Evolutionary conservation across 2,888 invertebrate species (phyloP).

Genomic region (Cerceris rybyensis): DNA sequence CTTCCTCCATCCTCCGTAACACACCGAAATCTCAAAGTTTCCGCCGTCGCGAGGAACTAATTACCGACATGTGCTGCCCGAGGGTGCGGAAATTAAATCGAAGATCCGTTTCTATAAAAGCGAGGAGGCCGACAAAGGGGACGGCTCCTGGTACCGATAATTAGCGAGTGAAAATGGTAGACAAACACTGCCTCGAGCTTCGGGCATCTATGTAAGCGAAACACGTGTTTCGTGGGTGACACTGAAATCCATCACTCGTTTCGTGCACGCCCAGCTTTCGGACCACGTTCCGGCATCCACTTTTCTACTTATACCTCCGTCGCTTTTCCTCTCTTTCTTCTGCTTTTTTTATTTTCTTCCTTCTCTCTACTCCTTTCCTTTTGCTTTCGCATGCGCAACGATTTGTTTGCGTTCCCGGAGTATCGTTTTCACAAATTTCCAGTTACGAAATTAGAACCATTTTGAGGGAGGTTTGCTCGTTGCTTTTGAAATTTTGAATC

Average conservation of each 20-base stretch:
- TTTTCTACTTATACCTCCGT: slow-evolving; percentile 51
- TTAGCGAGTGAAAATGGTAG: slow-evolving; percentile 77
- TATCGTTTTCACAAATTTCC: slow-evolving; percentile 56
- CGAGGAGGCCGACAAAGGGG: slow-evolving; percentile 63
- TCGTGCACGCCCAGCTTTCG: slow-evolving; percentile 60
- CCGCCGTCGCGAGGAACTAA: slow-evolving; percentile 35
- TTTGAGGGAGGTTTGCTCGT: background rate
- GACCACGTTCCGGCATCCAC: slow-evolving; percentile 42
- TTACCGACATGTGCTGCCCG: slow-evolving; percentile 53
- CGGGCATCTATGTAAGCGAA: slow-evolving; percentile 63
- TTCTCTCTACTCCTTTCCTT: background rate
- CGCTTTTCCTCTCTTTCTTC: slow-evolving; percentile 26
- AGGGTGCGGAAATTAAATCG: slow-evolving; percentile 59
- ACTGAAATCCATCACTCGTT: slow-evolving; percentile 79
- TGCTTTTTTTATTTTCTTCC: background rate
- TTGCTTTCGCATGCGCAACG: slow-evolving; percentile 9
- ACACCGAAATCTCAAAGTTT: slow-evolving; percentile 21
- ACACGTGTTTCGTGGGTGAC: slow-evolving; percentile 79
- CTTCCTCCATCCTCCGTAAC: background rate
- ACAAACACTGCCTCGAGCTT: slow-evolving; percentile 74
- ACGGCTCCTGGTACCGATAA: slow-evolving; percentile 68
- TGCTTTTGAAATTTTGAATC: background rate
- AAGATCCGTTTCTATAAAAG: slow-evolving; percentile 62
- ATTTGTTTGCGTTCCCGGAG: slow-evolving; percentile 43
- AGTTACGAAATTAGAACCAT: slow-evolving; percentile 40